A percentile compares a stretch with the other conserved stretches of the same genome.
Evolutionary conservation across 1,140 invertebrate species (phyloP).

Genomic region (Diploscapter pachys): DNA sequence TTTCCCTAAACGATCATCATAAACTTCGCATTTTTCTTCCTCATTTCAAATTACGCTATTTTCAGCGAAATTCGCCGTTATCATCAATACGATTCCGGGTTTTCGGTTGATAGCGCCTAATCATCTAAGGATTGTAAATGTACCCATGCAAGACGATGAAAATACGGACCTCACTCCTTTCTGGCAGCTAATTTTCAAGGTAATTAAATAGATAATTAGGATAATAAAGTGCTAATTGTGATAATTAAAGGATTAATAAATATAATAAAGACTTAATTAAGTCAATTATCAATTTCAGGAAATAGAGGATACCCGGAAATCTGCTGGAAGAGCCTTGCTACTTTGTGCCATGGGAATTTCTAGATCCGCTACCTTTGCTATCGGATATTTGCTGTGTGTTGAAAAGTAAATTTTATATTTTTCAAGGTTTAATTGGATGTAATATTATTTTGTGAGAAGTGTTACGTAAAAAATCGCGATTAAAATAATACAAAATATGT

Average conservation of each 20-base stretch:
- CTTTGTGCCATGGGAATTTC: conserved; percentile 83
- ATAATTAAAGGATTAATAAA: background rate
- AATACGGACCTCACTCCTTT: conserved; percentile 31
- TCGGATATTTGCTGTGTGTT: conserved; percentile 75
- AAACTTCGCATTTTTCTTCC: too few species aligned
- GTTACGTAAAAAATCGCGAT: too few species aligned
- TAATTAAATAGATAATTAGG: conserved; percentile 1
- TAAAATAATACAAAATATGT: background rate
- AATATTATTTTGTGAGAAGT: too few species aligned
- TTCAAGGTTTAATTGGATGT: too few species aligned
- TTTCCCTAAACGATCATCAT: too few species aligned
- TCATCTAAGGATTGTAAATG: conserved; percentile 31
- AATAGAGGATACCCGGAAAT: conserved; percentile 32
- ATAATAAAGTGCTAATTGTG: background rate
- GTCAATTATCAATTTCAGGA: conserved; percentile 10
- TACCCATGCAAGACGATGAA: conserved; percentile 39
- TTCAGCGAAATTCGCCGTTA: conserved; percentile 33
- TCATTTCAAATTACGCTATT: background rate
- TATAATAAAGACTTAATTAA: too few species aligned
- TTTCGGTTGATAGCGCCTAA: conserved; percentile 30
- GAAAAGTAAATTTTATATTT: conserved; percentile 18
- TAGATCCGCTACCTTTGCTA: conserved; percentile 75
- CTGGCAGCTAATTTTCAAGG: conserved; percentile 35
- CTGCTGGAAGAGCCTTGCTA: conserved; percentile 64
- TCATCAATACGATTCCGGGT: conserved; percentile 38